Evolutionary conservation across 1,140 invertebrate genomes (phyloP).

Genomic region (Leguminivora glycinivorella): DNA sequence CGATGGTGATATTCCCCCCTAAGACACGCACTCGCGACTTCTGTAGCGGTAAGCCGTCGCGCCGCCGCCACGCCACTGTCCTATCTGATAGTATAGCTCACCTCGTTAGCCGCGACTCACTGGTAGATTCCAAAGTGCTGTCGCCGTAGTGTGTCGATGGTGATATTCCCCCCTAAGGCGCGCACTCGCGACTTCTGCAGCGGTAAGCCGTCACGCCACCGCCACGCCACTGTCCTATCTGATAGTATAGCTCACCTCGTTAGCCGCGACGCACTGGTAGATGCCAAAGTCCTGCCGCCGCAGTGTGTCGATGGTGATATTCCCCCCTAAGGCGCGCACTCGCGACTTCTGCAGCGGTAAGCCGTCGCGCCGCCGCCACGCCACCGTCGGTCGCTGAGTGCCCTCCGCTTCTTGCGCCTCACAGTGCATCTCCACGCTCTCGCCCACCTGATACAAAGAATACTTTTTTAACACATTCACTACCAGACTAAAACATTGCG

Average conservation of each 20-base stretch:
- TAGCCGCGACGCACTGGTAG: constrained; percentile 96
- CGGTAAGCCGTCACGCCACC: constrained; percentile 80
- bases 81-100: constrained; percentile 29
- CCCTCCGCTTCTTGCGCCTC: constrained; percentile 93
- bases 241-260: constrained; percentile 81
- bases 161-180: constrained; percentile 92
- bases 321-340: constrained; percentile 88
- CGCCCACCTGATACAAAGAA: constrained; percentile 81
- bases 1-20: constrained; percentile 95
- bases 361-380: constrained; percentile 93
- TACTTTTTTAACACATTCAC: neutral
- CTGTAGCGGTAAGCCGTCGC: constrained; percentile 61
- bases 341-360: constrained; percentile 89
- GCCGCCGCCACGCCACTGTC: constrained; percentile 93
- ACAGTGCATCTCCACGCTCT: constrained; percentile 95
- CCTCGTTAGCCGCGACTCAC: constrained; percentile 95
- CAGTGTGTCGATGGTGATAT: constrained; percentile 94
- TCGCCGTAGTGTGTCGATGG: constrained; percentile 91
- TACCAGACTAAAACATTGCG: no score
- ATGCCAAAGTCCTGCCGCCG: constrained; percentile 94
- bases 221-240: constrained; percentile 88
- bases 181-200: constrained; percentile 85
- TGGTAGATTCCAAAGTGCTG: constrained; percentile 97
- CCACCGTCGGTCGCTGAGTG: constrained; percentile 92
- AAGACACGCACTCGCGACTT: constrained; percentile 87